phyloP scores from a whole-genome alignment of 2,113 vertebrate genomes.

The Hemichromis elongatus region DNA sequence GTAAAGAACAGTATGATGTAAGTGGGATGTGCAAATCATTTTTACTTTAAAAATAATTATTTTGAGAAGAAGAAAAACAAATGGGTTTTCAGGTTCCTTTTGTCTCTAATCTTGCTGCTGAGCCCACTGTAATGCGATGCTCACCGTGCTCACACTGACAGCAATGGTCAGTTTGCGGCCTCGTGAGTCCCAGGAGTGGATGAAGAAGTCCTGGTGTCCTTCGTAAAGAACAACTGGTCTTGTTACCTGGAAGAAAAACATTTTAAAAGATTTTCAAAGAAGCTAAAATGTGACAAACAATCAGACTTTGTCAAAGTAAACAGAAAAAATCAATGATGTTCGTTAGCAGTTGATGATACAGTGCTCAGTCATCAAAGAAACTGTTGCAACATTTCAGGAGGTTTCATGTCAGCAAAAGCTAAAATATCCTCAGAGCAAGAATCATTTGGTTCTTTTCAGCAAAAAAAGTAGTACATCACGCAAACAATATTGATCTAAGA shows the following conservation, averaged over 20 bases:
- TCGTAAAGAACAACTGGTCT: slow-evolving; percentile 38
- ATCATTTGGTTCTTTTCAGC: neutral
- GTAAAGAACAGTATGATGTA: neutral
- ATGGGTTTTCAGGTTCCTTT: neutral
- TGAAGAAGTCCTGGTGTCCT: slow-evolving; percentile 31
- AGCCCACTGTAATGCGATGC: neutral
- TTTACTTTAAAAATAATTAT: rapidly evolving
- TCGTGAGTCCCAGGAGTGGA: slow-evolving; percentile 48
- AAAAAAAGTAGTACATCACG: neutral
- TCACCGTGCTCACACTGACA: slow-evolving; percentile 22
- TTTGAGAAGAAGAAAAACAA: neutral
- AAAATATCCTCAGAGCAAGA: neutral
- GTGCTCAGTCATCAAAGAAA: neutral
- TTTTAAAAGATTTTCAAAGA: neutral
- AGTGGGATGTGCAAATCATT: neutral
- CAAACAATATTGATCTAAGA: neutral
- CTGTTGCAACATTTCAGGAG: neutral
- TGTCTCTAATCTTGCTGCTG: neutral
- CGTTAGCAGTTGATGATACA: neutral
- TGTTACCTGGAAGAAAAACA: slow-evolving; percentile 42
- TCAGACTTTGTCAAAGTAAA: neutral
- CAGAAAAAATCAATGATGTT: neutral
- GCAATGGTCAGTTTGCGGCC: slow-evolving; percentile 37
- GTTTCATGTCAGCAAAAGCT: neutral
- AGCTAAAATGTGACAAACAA: neutral